Base-by-base conservation (phyloP, 2,113 vertebrate genomes). In the Heterocephalus glaber region DNA sequence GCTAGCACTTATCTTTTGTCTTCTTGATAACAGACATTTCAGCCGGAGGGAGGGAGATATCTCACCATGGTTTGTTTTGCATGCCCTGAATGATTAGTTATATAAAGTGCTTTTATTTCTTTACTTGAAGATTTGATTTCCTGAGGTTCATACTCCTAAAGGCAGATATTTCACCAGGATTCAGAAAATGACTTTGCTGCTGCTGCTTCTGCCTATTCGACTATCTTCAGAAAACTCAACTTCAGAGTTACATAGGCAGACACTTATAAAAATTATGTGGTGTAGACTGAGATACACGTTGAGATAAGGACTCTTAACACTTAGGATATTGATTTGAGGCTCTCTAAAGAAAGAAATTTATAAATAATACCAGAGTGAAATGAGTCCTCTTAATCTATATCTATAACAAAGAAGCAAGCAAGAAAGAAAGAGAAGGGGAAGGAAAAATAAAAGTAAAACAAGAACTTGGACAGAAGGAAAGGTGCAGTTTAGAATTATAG, bases 231-330 rank as follows among this genome's bases (percentile, higher is more conserved):
- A n/a, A 85, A 76, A 30, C 1, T 68, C 11, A 54, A 38, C 3
- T 7, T 76, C 12, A 93, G 44, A 11, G 26, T 35, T 24, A 65
- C 8, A n/a, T 9, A 20, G 2, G 2, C 35, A 76, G 79, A 41
- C 1, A 68, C 5, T 0, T 28, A 38, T 20, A 3, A 7, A 10
- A 52, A 10, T 7, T 41, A 13, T 30, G 54, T 38, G 14, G 2
- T 3, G 35, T 5, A 5, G 24, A 0, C 63, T 33, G 14, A 13
- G 12, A 17, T 80, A 26, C 26, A n/a, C 24, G 5, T 77, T 20
- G 38, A 4, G 41, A 22, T 38, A 0, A 4, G 47, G 28, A 33
- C 1, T 28, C 41, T 72, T 38, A 70, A 17, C 11, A 7, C 3
- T n/a, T 11, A 86, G 28, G 26, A 41, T 76, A 30, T 0, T 35